phyloP scores from a whole-genome alignment of 1,140 invertebrate genomes.

The Atta colombica region DNA sequence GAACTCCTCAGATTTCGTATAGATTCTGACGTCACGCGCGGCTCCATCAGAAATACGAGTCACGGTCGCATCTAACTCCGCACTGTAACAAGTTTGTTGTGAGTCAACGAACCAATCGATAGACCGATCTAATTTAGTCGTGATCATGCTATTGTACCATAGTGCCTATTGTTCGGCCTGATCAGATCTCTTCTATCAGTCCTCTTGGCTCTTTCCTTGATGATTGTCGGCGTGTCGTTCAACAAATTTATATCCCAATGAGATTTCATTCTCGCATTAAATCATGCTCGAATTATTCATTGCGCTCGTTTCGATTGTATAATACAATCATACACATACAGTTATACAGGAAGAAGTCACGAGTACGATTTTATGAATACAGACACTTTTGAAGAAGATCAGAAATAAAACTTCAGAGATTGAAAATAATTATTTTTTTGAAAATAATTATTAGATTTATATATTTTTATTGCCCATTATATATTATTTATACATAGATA shows the following conservation, averaged over 20 bases:
- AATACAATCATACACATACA: neutral
- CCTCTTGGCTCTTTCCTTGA: neutral
- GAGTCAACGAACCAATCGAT: constrained; percentile 56
- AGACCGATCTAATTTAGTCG: constrained; percentile 52
- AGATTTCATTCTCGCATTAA: constrained; percentile 3
- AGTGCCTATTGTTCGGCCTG: constrained; percentile 16
- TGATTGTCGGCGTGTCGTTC: constrained; percentile 5
- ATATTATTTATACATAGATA: neutral
- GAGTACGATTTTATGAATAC: neutral
- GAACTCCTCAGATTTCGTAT: constrained; percentile 25
- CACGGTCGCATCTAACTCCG: constrained; percentile 15
- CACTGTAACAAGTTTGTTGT: constrained; percentile 30
- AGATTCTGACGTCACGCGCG: constrained; percentile 44
- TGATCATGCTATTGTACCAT: constrained; percentile 51
- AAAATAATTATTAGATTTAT: neutral
- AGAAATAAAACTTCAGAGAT: neutral
- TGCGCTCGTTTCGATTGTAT: neutral
- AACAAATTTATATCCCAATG: constrained; percentile 13
- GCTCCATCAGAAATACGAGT: constrained; percentile 24
- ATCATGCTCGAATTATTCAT: neutral
- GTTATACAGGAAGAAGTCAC: neutral
- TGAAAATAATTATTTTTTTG: neutral
- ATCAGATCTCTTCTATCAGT: neutral
- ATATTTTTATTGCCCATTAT: neutral
- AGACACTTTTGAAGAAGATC: neutral